Conservation (phyloP, 2,797 vertebrate species). For the Apogon talboti region DNA sequence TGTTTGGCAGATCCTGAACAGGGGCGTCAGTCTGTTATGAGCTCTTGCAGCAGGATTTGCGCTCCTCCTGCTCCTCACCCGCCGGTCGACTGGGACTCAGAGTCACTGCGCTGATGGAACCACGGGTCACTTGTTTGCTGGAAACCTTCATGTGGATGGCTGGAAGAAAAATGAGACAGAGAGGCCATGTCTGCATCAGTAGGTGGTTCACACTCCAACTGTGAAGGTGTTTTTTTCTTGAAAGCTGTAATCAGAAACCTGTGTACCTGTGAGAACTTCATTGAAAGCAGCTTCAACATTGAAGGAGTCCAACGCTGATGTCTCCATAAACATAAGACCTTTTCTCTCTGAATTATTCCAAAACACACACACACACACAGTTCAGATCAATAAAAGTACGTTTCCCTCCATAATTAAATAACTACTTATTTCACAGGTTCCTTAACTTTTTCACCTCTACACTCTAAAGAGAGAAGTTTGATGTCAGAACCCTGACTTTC, state of each 20-base stretch:
- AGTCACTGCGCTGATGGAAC: constrained; percentile 83
- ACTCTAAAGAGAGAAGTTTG: too few species aligned
- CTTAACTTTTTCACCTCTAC: too few species aligned
- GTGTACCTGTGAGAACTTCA: constrained; percentile 92
- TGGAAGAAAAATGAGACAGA: constrained; percentile 29
- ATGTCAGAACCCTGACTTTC: too few species aligned
- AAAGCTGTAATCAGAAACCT: neutral
- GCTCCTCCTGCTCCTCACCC: constrained; percentile 56
- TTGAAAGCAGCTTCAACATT: constrained; percentile 97
- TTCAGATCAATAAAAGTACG: too few species aligned
- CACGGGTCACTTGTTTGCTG: constrained; percentile 83
- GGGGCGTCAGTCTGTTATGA: constrained; percentile 47
- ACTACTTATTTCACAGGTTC: too few species aligned
- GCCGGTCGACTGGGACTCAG: constrained; percentile 50
- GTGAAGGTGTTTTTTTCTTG: neutral
- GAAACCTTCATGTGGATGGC: constrained; percentile 83
- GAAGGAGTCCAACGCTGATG: constrained; percentile 94
- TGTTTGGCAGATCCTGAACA: neutral
- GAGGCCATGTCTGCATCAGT: neutral
- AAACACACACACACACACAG: neutral
- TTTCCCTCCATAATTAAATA: too few species aligned
- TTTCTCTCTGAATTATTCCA: constrained; percentile 87
- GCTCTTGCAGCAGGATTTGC: constrained; percentile 73
- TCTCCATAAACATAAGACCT: constrained; percentile 94
- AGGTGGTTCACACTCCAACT: neutral